Conservation (phyloP, 2,113 vertebrate species). For the Pseudorasbora parva region DNA sequence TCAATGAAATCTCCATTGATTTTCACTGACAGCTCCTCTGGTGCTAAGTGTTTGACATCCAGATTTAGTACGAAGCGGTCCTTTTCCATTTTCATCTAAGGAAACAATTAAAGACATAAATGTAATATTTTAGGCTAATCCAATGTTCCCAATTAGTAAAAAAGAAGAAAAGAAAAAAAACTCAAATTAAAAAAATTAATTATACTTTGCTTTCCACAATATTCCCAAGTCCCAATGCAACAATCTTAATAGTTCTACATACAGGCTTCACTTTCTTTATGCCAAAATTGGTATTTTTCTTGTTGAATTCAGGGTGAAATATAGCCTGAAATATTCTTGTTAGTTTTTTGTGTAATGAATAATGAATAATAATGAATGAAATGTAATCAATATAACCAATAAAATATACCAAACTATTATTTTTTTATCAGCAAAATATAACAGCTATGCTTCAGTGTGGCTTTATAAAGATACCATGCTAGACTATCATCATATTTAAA, state of each 20-base stretch:
- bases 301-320: neutral
- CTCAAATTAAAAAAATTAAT: neutral
- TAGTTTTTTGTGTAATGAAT: too few relatives aligned
- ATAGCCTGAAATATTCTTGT: too few relatives aligned
- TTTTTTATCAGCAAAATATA: neutral
- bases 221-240: neutral
- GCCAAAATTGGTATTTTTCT: neutral
- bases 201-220: neutral
- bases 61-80: slow-evolving; percentile 89
- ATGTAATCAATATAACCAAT: neutral
- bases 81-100: slow-evolving; percentile 91
- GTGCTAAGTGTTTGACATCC: slow-evolving; percentile 95
- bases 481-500: neutral
- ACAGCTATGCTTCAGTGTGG: neutral
- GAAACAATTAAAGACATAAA: slow-evolving; percentile 24
- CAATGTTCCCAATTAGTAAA: neutral
- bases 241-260: neutral
- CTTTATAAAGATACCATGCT: neutral
- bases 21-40: slow-evolving; percentile 90
- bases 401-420: too few relatives aligned
- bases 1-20: slow-evolving; percentile 87
- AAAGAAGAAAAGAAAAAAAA: too few relatives aligned
- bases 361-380: neutral
- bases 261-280: neutral
- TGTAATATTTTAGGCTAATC: neutral